Percentiles rank a stretch among this genome's conserved stretches.
These are phyloP conservation scores for Meda fulgida DNA, from an alignment of 2,797 vertebrate species.

Conservation along the genomic window DNA sequence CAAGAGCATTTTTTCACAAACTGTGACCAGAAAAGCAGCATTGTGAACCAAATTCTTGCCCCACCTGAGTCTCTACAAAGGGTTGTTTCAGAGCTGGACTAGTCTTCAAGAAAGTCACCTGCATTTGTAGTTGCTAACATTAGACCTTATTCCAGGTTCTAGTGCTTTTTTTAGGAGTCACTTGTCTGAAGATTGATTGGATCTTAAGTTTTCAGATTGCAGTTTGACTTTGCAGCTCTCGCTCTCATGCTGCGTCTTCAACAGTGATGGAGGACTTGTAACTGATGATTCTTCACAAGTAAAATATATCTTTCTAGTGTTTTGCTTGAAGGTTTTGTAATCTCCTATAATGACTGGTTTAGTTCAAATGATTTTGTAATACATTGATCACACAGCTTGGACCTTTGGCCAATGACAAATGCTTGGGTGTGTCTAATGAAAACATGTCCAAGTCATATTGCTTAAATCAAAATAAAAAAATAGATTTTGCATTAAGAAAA, in stretches of 20 bases:
- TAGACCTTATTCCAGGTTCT: not conserved
- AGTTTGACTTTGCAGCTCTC: conserved; percentile 29
- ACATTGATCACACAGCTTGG: not conserved
- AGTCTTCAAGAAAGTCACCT: conserved; percentile 7
- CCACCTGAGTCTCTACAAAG: conserved; percentile 7
- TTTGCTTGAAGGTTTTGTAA: not conserved
- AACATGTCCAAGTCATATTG: not conserved
- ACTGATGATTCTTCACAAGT: conserved; percentile 28
- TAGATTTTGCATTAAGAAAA: not conserved
- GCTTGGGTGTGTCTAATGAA: not conserved
- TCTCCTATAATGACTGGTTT: not conserved
- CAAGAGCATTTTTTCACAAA: not conserved
- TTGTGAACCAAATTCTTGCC: conserved; percentile 15
- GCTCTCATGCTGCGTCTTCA: conserved; percentile 12
- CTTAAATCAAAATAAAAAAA: not conserved
- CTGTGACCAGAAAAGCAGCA: conserved; percentile 15
- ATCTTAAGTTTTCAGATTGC: conserved; percentile 34
- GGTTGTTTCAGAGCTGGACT: not conserved
- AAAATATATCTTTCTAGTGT: conserved; percentile 15
- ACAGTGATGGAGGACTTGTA: conserved; percentile 26
- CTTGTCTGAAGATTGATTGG: conserved; percentile 46
- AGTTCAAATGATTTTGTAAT: not conserved
- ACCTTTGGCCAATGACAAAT: not conserved
- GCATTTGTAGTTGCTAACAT: conserved; percentile 11
- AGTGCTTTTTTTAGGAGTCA: conserved; percentile 16